A percentile compares a stretch with the other conserved stretches of the same genome.
Conservation (phyloP, 1,140 invertebrate species). For the Hetaerina americana region DNA sequence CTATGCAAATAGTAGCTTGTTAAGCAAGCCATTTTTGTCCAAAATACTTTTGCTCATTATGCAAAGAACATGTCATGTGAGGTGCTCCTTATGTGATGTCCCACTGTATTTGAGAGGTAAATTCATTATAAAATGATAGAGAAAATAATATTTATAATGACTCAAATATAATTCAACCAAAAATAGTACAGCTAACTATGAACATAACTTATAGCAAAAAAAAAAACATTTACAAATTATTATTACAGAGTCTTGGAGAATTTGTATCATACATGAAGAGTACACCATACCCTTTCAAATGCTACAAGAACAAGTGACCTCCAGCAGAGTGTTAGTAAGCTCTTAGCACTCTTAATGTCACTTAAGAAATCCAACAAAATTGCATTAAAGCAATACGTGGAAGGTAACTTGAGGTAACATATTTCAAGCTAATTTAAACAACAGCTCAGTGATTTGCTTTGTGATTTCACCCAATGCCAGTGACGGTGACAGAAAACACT, state of each 20-base stretch:
- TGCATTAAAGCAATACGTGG: neutral
- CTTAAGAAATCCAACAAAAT: neutral
- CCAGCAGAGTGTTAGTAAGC: neutral
- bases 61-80: too few species aligned
- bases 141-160: neutral
- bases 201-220: neutral
- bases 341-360: neutral
- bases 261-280: neutral
- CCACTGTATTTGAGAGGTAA: too few species aligned
- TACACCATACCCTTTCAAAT: neutral
- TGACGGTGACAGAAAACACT: neutral
- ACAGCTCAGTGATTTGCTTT: neutral
- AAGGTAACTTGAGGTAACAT: neutral
- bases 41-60: too few species aligned
- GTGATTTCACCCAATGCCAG: neutral
- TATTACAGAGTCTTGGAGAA: neutral
- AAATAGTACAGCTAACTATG: neutral
- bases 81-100: too few species aligned
- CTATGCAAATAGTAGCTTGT: too few species aligned
- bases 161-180: neutral
- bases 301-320: neutral
- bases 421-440: neutral
- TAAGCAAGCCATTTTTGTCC: too few species aligned
- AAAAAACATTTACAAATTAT: neutral
- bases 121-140: too few species aligned